These are phyloP conservation scores for Tupaia tana DNA, from an alignment of 2,113 vertebrate species.

Conservation along the genomic window DNA sequence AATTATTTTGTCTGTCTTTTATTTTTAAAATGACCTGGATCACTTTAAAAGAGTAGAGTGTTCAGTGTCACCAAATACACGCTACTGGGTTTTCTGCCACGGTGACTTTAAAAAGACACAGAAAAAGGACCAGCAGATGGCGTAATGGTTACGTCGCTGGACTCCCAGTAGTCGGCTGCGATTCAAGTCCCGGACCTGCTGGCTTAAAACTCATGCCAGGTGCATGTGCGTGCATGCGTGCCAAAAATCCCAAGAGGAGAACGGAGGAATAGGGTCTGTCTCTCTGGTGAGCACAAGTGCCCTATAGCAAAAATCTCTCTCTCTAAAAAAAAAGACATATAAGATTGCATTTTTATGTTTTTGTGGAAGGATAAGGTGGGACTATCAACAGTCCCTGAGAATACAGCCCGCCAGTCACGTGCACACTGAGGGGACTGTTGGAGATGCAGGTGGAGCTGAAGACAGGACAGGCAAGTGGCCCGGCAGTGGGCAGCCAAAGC, in stretches of 20 bases:
- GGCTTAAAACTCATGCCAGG: no score
- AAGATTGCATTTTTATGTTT: neutral
- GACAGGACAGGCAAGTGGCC: neutral
- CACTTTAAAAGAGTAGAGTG: neutral
- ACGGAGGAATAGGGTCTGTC: no score
- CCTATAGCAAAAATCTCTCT: no score
- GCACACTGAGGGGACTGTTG: neutral
- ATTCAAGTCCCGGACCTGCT: no score
- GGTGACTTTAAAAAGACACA: neutral
- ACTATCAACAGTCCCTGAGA: neutral
- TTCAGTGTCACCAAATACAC: neutral
- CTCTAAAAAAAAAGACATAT: no score
- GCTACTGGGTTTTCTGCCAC: neutral
- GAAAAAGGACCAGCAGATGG: neutral
- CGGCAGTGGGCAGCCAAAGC: neutral
- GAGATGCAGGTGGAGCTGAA: neutral
- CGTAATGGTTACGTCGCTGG: no score
- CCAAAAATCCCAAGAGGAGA: no score
- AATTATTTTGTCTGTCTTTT: neutral
- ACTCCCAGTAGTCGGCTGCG: no score
- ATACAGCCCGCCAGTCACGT: neutral
- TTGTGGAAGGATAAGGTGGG: neutral
- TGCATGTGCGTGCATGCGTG: no score
- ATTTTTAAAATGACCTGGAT: neutral
- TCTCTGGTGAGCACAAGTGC: no score